Evolutionary conservation across 2,888 invertebrate genomes (phyloP).

Genomic region (Drosophila ezoana): DNA sequence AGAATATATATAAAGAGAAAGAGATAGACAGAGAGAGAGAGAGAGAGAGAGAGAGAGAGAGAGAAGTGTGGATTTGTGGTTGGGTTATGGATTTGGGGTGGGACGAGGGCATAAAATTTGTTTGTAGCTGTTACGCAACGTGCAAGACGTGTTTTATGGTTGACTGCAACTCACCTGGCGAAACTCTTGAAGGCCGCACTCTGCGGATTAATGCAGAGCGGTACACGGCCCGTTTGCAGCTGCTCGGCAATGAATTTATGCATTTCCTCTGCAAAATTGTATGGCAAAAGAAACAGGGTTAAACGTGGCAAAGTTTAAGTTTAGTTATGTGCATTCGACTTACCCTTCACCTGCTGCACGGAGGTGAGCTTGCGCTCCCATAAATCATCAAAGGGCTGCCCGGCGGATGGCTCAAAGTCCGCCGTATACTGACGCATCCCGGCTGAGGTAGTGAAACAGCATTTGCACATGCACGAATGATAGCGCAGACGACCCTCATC

Average conservation of each 20-base stretch:
- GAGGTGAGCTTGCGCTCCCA: slow-evolving; percentile 98
- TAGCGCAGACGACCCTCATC: slow-evolving; percentile 99
- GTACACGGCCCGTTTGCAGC: slow-evolving; percentile 97
- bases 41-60: slow-evolving; percentile 12
- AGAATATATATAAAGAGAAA: slow-evolving; percentile 4
- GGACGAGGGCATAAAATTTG: slow-evolving; percentile 2
- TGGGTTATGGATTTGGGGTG: background rate
- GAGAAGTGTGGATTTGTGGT: background rate
- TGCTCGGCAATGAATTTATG: slow-evolving; percentile 99
- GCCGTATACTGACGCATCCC: slow-evolving; percentile 95
- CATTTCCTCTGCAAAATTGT: slow-evolving; percentile 93
- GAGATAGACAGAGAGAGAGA: slow-evolving; percentile 6
- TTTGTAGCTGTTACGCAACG: slow-evolving; percentile 26
- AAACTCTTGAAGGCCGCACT: slow-evolving; percentile 99
- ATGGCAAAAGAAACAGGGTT: background rate
- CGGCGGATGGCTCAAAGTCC: slow-evolving; percentile 96
- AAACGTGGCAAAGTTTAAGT: background rate
- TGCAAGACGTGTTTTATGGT: slow-evolving; percentile 20
- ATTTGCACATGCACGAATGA: slow-evolving; percentile 99
- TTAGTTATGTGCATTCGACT: slow-evolving; percentile 27
- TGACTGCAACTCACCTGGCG: slow-evolving; percentile 93
- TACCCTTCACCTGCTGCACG: slow-evolving; percentile 98
- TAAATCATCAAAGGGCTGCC: slow-evolving; percentile 96
- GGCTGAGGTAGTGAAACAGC: slow-evolving; percentile 93
- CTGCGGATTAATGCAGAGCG: slow-evolving; percentile 99